phyloP scores from a whole-genome alignment of 2,797 vertebrate genomes.

The Capromys pilorides region DNA sequence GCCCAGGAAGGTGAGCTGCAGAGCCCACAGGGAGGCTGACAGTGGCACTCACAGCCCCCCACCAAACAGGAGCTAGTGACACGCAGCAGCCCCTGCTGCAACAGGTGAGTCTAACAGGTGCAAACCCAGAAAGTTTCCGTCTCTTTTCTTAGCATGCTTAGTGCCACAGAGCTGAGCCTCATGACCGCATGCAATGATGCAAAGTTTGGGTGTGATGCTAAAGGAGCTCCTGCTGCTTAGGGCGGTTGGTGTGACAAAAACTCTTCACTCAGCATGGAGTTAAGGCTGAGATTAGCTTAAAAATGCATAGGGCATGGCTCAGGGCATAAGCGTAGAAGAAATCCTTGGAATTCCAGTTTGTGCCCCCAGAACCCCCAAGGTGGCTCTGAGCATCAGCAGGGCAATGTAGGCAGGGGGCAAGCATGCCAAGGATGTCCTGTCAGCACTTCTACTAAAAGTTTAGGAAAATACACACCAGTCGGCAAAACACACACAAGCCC shows the following conservation, averaged over 20 bases:
- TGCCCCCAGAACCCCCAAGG: neutral
- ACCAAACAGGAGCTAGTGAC: neutral
- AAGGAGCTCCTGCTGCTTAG: neutral
- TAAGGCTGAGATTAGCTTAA: neutral
- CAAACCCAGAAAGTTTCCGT: neutral
- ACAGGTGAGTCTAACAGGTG: neutral
- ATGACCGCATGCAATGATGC: fast-evolving
- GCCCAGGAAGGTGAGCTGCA: neutral
- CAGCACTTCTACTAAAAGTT: neutral
- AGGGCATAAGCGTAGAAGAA: too few species aligned
- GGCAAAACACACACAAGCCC: neutral
- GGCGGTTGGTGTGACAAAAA: neutral
- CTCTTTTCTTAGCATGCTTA: neutral
- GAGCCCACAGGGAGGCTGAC: neutral
- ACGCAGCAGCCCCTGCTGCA: neutral
- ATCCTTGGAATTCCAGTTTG: neutral
- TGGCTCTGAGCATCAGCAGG: neutral
- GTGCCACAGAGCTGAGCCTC: neutral
- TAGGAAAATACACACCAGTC: neutral
- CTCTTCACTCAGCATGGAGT: neutral
- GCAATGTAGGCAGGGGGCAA: neutral
- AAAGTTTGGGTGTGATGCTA: neutral
- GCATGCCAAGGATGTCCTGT: neutral
- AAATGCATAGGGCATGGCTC: neutral
- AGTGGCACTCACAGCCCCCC: fast-evolving